Base-by-base conservation (phyloP, 2,113 vertebrate species). In the Toxostoma redivivum region DNA sequence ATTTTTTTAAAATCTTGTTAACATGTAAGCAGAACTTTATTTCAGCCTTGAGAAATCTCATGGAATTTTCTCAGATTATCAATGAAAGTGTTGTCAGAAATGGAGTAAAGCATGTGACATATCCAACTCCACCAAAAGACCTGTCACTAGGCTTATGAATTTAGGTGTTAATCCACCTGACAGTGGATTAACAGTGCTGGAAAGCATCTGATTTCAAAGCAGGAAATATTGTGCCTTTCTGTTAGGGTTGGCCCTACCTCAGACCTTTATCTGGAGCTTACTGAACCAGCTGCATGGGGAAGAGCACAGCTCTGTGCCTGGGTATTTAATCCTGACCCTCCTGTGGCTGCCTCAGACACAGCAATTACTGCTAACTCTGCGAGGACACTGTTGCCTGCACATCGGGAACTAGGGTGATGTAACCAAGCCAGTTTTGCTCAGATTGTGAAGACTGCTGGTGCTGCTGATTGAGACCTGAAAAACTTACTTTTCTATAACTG, bases 221-320 rank as follows among this genome's bases (percentile, higher is more conserved):
- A 58, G 28, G 4, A 81, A 83, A 58, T 10, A 15, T 12, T 10
- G 24, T 3, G 1, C 3, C 0, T 38, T 23, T 76, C 33, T 61
- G 7, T 47, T 50, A 40, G 5, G 33, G 30, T 4, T 64, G 15
- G 22, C 23, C 58, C 51, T 77, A 18, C 24, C 40, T 64, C 64
- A 48, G 30, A 56, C 35, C 44, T 56, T 73, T 57, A 5, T 28
- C 25, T 44, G 47, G 53, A 86, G 15, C 18, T 78, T 17, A 16
- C 25, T 58, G 44, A 83, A 54, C 31, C 35, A 86, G 31, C n/a
- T 58, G n/a, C 10, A 10, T 0, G 3, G 21, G 15, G 6, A 61
- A 74, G 28, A 70, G 31, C 38, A 40, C 12, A 61, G 31, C 22
- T 81, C 31, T 61, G 27, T 42, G 74, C 35, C 31, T 23, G 12